phyloP scores from a whole-genome alignment of 2,113 vertebrate species.

The Ceratotherium simum region DNA sequence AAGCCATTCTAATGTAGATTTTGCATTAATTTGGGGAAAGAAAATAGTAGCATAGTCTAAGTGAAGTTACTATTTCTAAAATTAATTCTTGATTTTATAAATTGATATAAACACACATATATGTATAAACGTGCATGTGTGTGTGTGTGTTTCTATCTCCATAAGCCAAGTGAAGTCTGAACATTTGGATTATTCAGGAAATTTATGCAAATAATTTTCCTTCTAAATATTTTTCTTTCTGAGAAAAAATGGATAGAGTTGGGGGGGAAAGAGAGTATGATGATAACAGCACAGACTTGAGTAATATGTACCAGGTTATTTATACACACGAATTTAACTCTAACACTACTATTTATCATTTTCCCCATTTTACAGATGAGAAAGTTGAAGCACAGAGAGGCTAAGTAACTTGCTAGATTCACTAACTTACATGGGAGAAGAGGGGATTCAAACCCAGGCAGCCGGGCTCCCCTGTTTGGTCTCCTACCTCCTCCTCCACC shows the following conservation, averaged over 20 bases:
- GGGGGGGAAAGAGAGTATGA: neutral
- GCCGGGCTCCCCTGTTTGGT: rapidly evolving
- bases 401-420: neutral
- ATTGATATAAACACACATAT: constrained; percentile 44
- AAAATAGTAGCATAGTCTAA: constrained; percentile 61
- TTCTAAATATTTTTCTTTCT: neutral
- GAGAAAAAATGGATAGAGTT: neutral
- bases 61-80: constrained; percentile 69
- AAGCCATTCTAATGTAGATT: constrained; percentile 72
- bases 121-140: neutral
- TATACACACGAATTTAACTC: neutral
- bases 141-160: neutral
- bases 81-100: constrained; percentile 74
- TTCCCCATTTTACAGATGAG: neutral
- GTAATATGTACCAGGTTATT: neutral
- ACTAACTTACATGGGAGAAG: neutral
- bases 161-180: neutral
- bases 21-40: constrained; percentile 73
- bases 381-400: neutral
- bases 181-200: constrained; percentile 33
- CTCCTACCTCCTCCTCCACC: neutral
- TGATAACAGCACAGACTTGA: neutral
- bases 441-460: neutral
- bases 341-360: neutral
- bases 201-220: neutral